These are phyloP conservation scores for Microvelia longipes DNA, from an alignment of 1,140 invertebrate species.

Conservation along the genomic window DNA sequence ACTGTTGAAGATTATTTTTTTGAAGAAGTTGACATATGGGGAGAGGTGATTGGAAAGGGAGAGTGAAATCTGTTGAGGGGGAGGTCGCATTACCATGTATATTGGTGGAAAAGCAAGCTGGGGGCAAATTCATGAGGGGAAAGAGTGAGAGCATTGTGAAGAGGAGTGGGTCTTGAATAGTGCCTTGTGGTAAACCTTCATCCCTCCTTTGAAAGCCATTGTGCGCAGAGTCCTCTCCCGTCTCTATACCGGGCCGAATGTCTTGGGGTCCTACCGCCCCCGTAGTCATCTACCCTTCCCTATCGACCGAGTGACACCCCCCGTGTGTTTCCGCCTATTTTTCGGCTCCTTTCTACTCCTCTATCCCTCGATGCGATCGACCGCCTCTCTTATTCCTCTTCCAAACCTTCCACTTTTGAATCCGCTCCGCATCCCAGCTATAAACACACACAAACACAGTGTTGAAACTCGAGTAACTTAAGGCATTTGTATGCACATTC, in stretches of 20 bases:
- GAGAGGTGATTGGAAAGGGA: background rate
- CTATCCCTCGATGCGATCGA: background rate
- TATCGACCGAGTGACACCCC: background rate
- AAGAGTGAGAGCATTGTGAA: background rate
- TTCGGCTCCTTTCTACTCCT: background rate
- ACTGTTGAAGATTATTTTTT: background rate
- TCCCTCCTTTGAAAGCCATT: background rate
- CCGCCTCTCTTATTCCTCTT: background rate
- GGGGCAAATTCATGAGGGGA: background rate
- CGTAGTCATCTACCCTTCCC: background rate
- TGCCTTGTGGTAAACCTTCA: background rate
- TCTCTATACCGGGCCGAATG: background rate
- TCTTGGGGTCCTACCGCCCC: background rate
- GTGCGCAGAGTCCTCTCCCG: background rate
- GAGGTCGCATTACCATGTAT: background rate
- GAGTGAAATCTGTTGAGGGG: background rate
- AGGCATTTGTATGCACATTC: background rate
- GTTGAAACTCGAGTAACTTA: too few relatives aligned
- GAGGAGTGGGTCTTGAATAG: background rate
- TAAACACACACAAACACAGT: background rate
- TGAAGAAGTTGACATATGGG: background rate
- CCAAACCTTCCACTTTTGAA: background rate
- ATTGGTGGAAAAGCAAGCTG: background rate
- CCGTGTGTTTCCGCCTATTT: background rate
- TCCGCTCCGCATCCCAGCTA: background rate